These are phyloP conservation scores for Onychomys torridus DNA, from an alignment of 2,797 vertebrate species.

Conservation along the genomic window DNA sequence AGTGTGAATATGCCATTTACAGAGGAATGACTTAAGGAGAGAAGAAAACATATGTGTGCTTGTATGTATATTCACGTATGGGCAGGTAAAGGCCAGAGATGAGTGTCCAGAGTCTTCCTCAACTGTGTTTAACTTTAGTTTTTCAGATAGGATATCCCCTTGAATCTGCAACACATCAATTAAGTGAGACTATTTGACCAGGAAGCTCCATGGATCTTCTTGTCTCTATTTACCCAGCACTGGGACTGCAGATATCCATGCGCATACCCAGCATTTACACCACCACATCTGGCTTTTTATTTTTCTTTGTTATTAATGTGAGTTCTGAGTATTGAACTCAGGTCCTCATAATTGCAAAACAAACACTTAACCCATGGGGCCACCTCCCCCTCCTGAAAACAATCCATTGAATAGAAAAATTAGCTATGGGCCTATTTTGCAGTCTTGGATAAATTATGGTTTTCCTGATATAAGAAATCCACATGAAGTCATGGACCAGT, in stretches of 20 bases:
- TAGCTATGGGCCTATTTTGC: not conserved
- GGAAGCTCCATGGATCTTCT: not conserved
- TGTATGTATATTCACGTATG: no score
- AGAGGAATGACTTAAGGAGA: not conserved
- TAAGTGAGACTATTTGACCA: not conserved
- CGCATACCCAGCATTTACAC: not conserved
- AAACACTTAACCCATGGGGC: not conserved
- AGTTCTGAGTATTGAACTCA: not conserved
- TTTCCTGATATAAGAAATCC: conserved; percentile 72
- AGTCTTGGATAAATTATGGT: conserved; percentile 66
- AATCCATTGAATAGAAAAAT: not conserved
- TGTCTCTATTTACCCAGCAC: not conserved
- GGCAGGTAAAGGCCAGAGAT: not conserved
- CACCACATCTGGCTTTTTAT: no score
- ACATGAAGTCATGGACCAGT: conserved; percentile 72
- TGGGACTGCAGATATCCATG: not conserved
- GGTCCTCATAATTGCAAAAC: not conserved
- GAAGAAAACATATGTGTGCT: not conserved
- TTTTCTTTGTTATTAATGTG: not conserved
- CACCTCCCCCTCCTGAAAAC: not conserved
- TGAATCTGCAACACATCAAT: not conserved
- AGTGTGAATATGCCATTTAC: not conserved
- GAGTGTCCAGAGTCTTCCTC: not conserved
- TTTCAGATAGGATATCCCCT: not conserved
- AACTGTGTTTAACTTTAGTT: not conserved